Evolutionary conservation across 2,888 invertebrate genomes (phyloP), one percentile per base, ranked within the genome.

Genomic region (Lomographa bimaculata): DNA sequence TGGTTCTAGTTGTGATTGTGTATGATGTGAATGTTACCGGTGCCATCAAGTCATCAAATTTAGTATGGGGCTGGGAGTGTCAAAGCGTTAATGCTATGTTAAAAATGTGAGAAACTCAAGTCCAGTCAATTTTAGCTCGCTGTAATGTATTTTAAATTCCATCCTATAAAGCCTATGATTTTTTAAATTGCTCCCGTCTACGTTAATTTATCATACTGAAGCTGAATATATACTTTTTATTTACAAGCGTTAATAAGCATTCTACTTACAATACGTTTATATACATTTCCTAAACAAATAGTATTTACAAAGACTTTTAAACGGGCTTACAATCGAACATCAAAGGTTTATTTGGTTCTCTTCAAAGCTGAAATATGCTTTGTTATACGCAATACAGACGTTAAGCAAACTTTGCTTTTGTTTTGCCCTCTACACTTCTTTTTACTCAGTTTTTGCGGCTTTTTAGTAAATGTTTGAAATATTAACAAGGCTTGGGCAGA

Each of bases 161-260:
- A n/a, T n/a, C n/a, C n/a, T n/a, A n/a, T n/a, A n/a, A n/a, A n/a
- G n/a, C n/a, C n/a, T n/a, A n/a, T n/a, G n/a, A n/a, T n/a, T n/a
- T n/a, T n/a, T n/a, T n/a, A n/a, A n/a, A n/a, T n/a, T n/a, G n/a
- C n/a, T n/a, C n/a, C n/a, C n/a, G n/a, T n/a, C n/a, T n/a, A n/a
- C n/a, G n/a, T n/a, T n/a, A n/a, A n/a, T n/a, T n/a, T n/a, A 14
- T 14, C 4, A 43, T 34, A 28, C 36, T 45, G 40, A 35, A 42
- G 38, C 43, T 46, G 19, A 34, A 42, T 36, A 41, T 25, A 18
- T 14, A 34, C 52, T 49, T 56, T 14, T 47, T 68, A 67, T 71
- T 57, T 71, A 70, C 68, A 71, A 66, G 61, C 67, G 35, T 53
- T 44, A 61, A 50, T 39, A 64, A 63, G 58, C 53, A 8, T 33